Conservation (phyloP, 2,888 invertebrate species). For the Trissonchulus sp. region DNA sequence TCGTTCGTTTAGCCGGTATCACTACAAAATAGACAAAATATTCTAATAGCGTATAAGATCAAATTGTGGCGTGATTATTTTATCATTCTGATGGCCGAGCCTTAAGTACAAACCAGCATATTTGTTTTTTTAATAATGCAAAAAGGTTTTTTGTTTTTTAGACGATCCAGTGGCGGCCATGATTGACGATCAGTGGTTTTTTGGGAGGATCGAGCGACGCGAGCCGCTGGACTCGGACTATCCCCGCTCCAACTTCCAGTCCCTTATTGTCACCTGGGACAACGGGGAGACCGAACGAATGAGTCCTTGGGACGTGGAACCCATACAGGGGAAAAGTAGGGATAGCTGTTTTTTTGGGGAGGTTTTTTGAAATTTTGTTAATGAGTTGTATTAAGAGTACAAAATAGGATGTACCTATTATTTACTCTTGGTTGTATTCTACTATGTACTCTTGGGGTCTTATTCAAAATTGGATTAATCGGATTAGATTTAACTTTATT, state of each 20-base stretch:
- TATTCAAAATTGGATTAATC: no score
- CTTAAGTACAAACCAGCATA: no score
- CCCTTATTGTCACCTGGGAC: constrained; percentile 65
- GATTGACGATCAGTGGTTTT: constrained; percentile 96
- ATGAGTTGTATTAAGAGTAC: constrained; percentile 24
- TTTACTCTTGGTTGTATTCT: no score
- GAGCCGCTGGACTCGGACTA: constrained; percentile 60
- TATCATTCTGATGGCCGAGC: no score
- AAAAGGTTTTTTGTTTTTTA: constrained; percentile 22
- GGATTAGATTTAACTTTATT: no score
- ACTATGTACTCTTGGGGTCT: no score
- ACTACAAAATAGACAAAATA: no score
- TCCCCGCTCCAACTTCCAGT: constrained; percentile 34
- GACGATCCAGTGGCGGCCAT: constrained; percentile 70
- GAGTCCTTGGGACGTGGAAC: constrained; percentile 91
- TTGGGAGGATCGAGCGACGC: constrained; percentile 70
- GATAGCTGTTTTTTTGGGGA: background rate
- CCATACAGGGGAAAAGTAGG: constrained; percentile 23
- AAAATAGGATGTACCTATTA: no score
- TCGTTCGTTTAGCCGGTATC: no score
- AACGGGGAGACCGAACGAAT: constrained; percentile 77
- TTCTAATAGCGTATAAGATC: no score
- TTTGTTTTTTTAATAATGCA: no score
- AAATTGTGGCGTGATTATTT: no score
- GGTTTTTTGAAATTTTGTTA: constrained; percentile 28